phyloP scores from a whole-genome alignment of 2,888 invertebrate genomes.

The Cryptocephalus moraei region DNA sequence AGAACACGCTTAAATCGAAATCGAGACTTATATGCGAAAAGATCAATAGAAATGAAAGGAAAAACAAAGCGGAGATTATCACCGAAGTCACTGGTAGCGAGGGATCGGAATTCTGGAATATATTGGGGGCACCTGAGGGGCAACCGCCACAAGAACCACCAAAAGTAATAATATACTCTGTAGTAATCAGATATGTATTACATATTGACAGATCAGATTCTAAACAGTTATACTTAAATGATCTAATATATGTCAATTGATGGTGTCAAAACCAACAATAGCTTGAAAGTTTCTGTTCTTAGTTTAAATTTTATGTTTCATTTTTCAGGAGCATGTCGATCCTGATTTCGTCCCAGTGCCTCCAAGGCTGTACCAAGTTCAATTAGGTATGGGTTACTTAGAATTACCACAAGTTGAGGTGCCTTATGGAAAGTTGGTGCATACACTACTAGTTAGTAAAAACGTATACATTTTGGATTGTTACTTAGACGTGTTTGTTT shows the following conservation, averaged over 20 bases:
- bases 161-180: not conserved
- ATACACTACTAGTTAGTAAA: conserved; percentile 73
- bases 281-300: no score
- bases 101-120: conserved; percentile 73
- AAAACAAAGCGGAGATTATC: conserved; percentile 85
- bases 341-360: conserved; percentile 52
- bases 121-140: conserved; percentile 50
- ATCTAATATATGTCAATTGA: no score
- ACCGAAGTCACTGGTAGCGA: conserved; percentile 77
- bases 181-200: no score
- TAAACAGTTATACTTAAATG: no score
- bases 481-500: conserved; percentile 87
- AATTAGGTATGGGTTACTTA: conserved; percentile 95
- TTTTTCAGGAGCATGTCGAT: conserved; percentile 56
- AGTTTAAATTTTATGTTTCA: no score
- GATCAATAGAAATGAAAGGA: conserved; percentile 96
- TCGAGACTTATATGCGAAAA: conserved; percentile 91
- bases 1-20: conserved; percentile 82
- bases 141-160: conserved; percentile 40
- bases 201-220: no score
- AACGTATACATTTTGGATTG: conserved; percentile 96
- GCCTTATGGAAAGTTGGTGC: conserved; percentile 63
- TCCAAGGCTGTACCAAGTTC: conserved; percentile 85
- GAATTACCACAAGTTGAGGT: conserved; percentile 90
- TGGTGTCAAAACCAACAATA: no score